Conservation (phyloP, 2,888 invertebrate species). For the Timandra comae region DNA sequence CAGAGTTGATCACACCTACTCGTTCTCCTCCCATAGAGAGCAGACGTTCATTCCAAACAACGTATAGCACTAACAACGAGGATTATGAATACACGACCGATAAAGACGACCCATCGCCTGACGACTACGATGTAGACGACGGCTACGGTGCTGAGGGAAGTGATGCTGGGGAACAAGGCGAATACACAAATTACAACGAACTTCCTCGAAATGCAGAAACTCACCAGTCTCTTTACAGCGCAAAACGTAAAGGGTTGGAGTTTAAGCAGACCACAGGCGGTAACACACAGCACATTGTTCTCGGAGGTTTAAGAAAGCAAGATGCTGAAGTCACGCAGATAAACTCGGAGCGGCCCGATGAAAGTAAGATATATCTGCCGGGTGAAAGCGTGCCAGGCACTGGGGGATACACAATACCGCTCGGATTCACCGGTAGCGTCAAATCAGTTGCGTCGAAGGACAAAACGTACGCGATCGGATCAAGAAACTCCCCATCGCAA, state of each 20-base stretch:
- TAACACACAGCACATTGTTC: conserved; percentile 79
- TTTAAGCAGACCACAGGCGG: conserved; percentile 68
- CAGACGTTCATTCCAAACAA: conserved; percentile 52
- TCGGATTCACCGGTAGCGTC: conserved; percentile 81
- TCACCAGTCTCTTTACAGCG: conserved; percentile 50
- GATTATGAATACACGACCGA: conserved; percentile 59
- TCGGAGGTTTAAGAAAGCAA: conserved; percentile 76
- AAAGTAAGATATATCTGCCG: conserved; percentile 78
- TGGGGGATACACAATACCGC: conserved; percentile 80
- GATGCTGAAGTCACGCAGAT: conserved; percentile 79
- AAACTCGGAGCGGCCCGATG: conserved; percentile 67
- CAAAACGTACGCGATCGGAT: conserved; percentile 75
- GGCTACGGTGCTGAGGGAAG: conserved; percentile 48
- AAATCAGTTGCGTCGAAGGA: conserved; percentile 80
- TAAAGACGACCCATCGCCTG: conserved; percentile 50
- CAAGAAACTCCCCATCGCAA: conserved; percentile 78
- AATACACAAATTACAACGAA: conserved; percentile 80
- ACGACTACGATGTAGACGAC: conserved; percentile 65
- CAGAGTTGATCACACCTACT: conserved; percentile 24
- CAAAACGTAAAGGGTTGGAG: conserved; percentile 50
- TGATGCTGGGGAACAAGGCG: conserved; percentile 68
- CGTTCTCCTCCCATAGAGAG: conserved; percentile 39
- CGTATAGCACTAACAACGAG: conserved; percentile 35
- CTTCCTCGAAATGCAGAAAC: conserved; percentile 54
- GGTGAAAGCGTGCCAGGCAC: conserved; percentile 82